Conservation (phyloP, 2,888 invertebrate genomes). For the Fissipunctia ypsillon region DNA sequence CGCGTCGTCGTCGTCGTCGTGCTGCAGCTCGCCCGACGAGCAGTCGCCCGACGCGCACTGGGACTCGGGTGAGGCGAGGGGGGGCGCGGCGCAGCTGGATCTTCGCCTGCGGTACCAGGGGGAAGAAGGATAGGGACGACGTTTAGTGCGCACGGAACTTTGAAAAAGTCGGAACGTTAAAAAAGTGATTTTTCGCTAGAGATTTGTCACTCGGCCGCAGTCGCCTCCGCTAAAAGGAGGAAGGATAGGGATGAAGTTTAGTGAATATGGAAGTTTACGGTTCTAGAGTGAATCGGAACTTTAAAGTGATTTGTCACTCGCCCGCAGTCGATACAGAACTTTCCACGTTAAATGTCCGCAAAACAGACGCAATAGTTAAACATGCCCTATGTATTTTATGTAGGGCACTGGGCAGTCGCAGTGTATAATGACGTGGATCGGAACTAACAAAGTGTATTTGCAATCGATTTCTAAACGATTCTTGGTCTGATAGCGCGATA, state of each 20-base stretch:
- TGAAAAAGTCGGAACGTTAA: no score
- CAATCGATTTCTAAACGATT: background rate
- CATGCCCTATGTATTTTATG: background rate
- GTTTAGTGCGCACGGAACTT: background rate
- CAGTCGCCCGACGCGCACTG: slow-evolving; percentile 90
- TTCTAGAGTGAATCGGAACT: background rate
- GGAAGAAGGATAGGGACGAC: slow-evolving; percentile 24
- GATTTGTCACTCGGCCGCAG: background rate
- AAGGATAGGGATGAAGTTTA: slow-evolving; percentile 1
- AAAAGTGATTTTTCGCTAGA: slow-evolving; percentile 3
- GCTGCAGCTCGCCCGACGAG: slow-evolving; percentile 84
- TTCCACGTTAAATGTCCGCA: background rate
- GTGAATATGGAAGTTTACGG: background rate
- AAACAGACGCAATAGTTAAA: background rate
- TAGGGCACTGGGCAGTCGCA: background rate
- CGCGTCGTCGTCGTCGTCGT: slow-evolving; percentile 76
- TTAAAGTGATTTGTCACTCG: slow-evolving; percentile 3
- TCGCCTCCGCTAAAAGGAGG: slow-evolving; percentile 5
- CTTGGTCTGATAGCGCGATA: background rate
- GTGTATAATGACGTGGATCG: background rate
- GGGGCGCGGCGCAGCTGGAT: background rate
- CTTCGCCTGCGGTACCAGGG: background rate
- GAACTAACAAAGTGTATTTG: background rate
- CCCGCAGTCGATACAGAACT: background rate
- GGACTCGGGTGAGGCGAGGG: slow-evolving; percentile 93